Evolutionary conservation across 1,140 invertebrate genomes (phyloP), one percentile per base, ranked within the genome.

Genomic region (Drosophila tani): DNA sequence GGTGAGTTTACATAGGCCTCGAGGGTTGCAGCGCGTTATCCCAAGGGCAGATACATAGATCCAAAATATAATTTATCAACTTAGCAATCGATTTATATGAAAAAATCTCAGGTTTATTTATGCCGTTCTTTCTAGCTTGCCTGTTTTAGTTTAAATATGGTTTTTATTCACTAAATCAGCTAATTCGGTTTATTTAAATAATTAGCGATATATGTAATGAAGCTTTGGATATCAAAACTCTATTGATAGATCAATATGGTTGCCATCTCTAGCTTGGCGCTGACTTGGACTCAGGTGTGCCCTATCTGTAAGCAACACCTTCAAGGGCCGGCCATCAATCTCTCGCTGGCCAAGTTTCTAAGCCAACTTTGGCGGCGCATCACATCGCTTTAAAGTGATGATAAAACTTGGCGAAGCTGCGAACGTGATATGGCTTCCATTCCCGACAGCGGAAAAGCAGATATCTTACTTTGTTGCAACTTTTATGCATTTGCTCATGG

Each of bases 401-500:
- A 60, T 60, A 62, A 66, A 66, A 66, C 63, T 66, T 66, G 55
- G 62, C 55, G 51, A 21, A 45, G 63, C 63, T 40, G 17, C 24
- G 35, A 21, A 70, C 66, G 66, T 68, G 60, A 63, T 62, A 62
- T 63, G 29, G 58, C 40, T 56, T 56, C 53, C 53, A 29, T 45
- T n/a, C 29, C 9, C 40, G 19, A 12, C 38, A 29, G 43, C 19
- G 64, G 35, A 19, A 27, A 50, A 38, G 38, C 47, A 41, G 47
- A 59, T 53, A 56, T 53, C 62, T 21, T n/a, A 70, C 79, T 70
- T 64, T 81, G 79, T 60, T 81, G 78, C 70, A 66, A 67, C 41
- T 73, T 82, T 77, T 43, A 50, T 57, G 55, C 75, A 79, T 63
- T 78, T 79, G 17, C 51, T 38, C 32, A 4, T 35, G 59, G 45